Conservation (phyloP, 2,888 invertebrate genomes). For the Drosophila austrosaltans region DNA sequence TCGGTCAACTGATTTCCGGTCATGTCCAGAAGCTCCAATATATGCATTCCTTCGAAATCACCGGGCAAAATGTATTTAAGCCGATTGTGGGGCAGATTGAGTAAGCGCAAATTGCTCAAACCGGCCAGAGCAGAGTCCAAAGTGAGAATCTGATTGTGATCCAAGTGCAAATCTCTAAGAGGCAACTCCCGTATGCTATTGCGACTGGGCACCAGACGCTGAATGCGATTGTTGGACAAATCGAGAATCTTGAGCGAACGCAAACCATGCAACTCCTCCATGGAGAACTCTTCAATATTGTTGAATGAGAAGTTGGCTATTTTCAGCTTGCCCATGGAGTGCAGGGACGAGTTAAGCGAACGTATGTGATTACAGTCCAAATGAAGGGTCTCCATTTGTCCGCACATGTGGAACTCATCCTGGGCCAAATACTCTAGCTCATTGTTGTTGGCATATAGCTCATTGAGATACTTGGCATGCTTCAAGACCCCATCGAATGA, state of each 20-base stretch:
- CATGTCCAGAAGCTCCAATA: constrained; percentile 89
- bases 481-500: constrained; percentile 89
- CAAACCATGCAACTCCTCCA: constrained; percentile 91
- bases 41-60: constrained; percentile 91
- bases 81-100: constrained; percentile 90
- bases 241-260: constrained; percentile 89
- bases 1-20: constrained; percentile 91
- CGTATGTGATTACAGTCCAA: constrained; percentile 89
- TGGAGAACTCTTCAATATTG: constrained; percentile 89
- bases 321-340: constrained; percentile 87
- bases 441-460: constrained; percentile 89
- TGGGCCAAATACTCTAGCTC: constrained; percentile 89
- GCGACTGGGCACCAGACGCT: constrained; percentile 88
- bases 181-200: constrained; percentile 90
- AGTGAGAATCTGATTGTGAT: constrained; percentile 89
- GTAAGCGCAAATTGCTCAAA: constrained; percentile 88
- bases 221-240: constrained; percentile 90
- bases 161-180: constrained; percentile 88
- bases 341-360: constrained; percentile 89
- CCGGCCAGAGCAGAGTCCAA: constrained; percentile 91
- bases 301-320: constrained; percentile 91
- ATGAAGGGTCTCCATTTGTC: constrained; percentile 88
- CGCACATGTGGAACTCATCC: constrained; percentile 90
- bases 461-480: constrained; percentile 87
- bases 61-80: constrained; percentile 90